phyloP scores from a whole-genome alignment of 92 coral and sea anemone species.

The Parazoanthus darwini region DNA sequence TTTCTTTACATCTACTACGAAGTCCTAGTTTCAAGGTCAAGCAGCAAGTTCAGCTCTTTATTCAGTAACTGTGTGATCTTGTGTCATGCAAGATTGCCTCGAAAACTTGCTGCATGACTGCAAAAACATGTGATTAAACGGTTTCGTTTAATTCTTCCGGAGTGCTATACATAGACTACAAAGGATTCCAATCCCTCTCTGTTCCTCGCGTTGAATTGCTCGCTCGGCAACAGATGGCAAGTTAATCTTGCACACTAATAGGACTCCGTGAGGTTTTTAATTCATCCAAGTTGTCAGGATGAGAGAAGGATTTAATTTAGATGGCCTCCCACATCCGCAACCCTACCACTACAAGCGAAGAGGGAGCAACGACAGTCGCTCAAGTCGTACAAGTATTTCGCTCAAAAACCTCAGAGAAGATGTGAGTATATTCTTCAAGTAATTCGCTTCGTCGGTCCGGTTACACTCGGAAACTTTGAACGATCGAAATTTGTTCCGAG shows the following conservation, averaged over 20 bases:
- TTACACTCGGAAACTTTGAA: background rate
- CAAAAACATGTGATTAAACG: background rate
- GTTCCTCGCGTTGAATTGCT: background rate
- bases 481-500: background rate
- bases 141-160: background rate
- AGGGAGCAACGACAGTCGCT: constrained; percentile 27
- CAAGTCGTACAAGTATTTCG: constrained; percentile 23
- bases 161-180: background rate
- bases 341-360: constrained; percentile 29
- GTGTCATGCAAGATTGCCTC: constrained; percentile 25
- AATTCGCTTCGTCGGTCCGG: no score
- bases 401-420: constrained; percentile 21
- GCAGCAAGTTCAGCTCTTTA: background rate
- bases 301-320: constrained; percentile 9
- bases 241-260: background rate
- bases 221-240: background rate
- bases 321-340: constrained; percentile 1
- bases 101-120: background rate
- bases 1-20: background rate
- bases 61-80: background rate
- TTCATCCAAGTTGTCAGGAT: background rate
- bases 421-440: constrained; percentile 26
- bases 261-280: background rate
- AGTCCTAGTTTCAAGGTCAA: background rate
- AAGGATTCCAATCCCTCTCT: background rate